Conservation (phyloP, 2,797 vertebrate species). For the Gymnoscopelus braueri region DNA sequence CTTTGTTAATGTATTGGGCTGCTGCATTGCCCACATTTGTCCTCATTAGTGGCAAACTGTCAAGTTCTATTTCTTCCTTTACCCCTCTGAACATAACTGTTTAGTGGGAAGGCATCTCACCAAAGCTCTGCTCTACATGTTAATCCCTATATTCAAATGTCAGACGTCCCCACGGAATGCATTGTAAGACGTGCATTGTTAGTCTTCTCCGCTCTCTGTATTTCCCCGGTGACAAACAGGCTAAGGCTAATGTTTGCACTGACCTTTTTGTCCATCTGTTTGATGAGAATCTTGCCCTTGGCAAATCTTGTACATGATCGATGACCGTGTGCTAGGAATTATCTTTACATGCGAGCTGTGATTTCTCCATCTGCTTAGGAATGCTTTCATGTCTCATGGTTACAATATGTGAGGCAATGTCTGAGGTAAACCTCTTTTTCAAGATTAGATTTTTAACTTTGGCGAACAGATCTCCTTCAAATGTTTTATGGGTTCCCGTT, state of each 20-base stretch:
- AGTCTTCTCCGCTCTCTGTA: slow-evolving; percentile 30
- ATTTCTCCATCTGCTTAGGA: slow-evolving; percentile 1
- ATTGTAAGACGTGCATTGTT: slow-evolving; percentile 20
- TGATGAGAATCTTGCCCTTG: slow-evolving; percentile 15
- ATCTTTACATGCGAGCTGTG: slow-evolving; percentile 3
- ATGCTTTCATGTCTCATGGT: not conserved
- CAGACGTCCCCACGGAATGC: slow-evolving; percentile 47
- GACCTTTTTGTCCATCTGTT: slow-evolving; percentile 32
- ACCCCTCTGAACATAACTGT: slow-evolving; percentile 44
- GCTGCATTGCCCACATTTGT: slow-evolving; percentile 54
- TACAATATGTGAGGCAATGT: too few relatives aligned
- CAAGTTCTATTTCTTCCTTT: slow-evolving; percentile 55
- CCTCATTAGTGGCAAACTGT: slow-evolving; percentile 71
- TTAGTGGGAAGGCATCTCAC: slow-evolving; percentile 31
- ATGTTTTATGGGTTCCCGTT: not conserved
- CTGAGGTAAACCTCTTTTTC: not conserved
- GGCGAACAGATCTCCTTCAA: not conserved
- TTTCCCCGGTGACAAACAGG: slow-evolving; percentile 40
- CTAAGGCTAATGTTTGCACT: slow-evolving; percentile 18
- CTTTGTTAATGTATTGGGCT: slow-evolving; percentile 40
- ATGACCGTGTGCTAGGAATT: slow-evolving; percentile 27
- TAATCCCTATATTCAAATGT: slow-evolving; percentile 67
- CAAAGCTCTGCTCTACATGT: slow-evolving; percentile 42
- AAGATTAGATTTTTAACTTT: not conserved
- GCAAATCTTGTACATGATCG: slow-evolving; percentile 19